Evolutionary conservation across 1,140 invertebrate genomes (phyloP), one percentile per base, ranked within the genome.

Genomic region (Acyrthosiphon pisum): DNA sequence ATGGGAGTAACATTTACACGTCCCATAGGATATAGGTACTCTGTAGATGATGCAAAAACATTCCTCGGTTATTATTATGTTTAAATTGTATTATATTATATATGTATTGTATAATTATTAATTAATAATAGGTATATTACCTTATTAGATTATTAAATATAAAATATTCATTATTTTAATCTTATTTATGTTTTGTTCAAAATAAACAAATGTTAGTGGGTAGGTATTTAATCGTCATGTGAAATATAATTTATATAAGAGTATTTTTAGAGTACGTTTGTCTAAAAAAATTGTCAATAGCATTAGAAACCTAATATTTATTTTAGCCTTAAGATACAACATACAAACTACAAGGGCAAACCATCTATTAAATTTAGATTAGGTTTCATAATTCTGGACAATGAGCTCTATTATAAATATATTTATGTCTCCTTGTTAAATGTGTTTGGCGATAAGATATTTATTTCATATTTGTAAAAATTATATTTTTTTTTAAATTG

Each of bases 11-110:
- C 1, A 50, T 83, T 8, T 22, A 53, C 7, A 84, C 76, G 14
- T 92, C 91, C 81, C 91, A 84, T 92, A 92, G 91, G 91, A 84
- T 84, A 92, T 92, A 84, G 91, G 76, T 84, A 92, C 91, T 60
- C 81, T 84, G 37, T 50, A 84, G 46, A 92, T 92, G 76, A 84
- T 92, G 44, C 91, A 50, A 53, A 84, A 84, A 56, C 6, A 35
- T 22, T 30, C 91, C 56, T 46, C 90, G 41, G n/a, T 41, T 90
- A 48, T 30, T 60, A 26, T 20, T 48, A 7, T 81, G 22, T 81
- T 81, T 35, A 20, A 35, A 18, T 81, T 81, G 1, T n/a, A 76
- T 68, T 20, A 81, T 81, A 37, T 76, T 76, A 81, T 60, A n/a
- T 35, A 81, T 81, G 7, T 81, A 20, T 81, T 35, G 37, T 9